A percentile compares a stretch with the other conserved stretches of the same genome.
These are phyloP conservation scores for Ranitomeya variabilis DNA, from an alignment of 2,113 vertebrate genomes.

Conservation along the genomic window DNA sequence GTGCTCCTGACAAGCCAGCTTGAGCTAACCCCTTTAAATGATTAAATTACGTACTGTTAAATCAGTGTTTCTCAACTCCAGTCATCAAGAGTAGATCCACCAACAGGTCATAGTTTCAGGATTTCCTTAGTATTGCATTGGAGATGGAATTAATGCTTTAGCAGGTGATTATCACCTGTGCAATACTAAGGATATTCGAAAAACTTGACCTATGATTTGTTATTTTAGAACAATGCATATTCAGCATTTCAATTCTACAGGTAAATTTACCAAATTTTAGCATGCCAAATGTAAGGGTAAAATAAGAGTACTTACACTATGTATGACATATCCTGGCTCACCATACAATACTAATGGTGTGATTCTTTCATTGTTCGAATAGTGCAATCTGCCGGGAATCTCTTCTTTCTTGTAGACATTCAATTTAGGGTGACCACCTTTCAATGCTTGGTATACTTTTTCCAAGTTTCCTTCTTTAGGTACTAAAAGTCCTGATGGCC, in stretches of 20 bases:
- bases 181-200: too few species aligned
- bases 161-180: too few species aligned
- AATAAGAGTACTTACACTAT: slow-evolving; percentile 76
- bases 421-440: slow-evolving; percentile 76
- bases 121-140: too few species aligned
- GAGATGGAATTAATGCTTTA: too few species aligned
- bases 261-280: not conserved
- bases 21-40: too few species aligned
- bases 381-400: slow-evolving; percentile 78
- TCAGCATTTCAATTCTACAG: not conserved
- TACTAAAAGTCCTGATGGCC: slow-evolving; percentile 78
- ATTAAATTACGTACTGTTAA: too few species aligned
- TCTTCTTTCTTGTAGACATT: slow-evolving; percentile 84
- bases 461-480: slow-evolving; percentile 84
- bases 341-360: slow-evolving; percentile 80
- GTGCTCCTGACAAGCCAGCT: too few species aligned
- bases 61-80: too few species aligned
- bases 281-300: not conserved
- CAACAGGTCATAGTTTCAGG: too few species aligned
- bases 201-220: too few species aligned
- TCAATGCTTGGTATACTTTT: slow-evolving; percentile 77
- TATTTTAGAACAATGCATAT: too few species aligned
- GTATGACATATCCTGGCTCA: slow-evolving; percentile 85
- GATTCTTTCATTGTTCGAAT: slow-evolving; percentile 74
- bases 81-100: too few species aligned